A percentile compares a stretch with the other conserved stretches of the same genome.
Evolutionary conservation across 2,113 vertebrate genomes (phyloP).

Genomic region (Proteles cristata): DNA sequence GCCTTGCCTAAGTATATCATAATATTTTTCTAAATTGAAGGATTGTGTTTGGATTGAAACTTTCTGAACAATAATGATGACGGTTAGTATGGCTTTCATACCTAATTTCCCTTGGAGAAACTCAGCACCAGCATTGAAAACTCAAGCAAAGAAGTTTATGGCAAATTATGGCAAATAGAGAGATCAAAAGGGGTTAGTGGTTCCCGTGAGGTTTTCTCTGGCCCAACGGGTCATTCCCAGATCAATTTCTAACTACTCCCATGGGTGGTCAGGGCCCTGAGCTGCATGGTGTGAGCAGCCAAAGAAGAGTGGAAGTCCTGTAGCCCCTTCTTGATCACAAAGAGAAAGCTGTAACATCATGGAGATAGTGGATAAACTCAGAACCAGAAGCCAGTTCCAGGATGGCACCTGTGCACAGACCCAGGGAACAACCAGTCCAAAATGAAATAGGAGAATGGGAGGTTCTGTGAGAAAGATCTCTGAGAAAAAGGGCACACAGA

Average conservation of each 20-base stretch:
- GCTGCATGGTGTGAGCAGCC: fast-evolving
- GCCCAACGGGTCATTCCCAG: neutral
- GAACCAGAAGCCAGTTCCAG: neutral
- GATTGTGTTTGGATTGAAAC: slow-evolving; percentile 21
- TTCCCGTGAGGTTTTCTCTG: neutral
- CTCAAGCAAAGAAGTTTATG: neutral
- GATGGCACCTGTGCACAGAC: neutral
- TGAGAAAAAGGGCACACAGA: neutral
- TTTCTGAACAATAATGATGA: neutral
- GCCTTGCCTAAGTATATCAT: neutral
- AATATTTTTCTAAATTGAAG: neutral
- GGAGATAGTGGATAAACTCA: too few species aligned
- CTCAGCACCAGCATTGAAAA: neutral
- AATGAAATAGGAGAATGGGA: neutral
- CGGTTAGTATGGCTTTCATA: neutral
- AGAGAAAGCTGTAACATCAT: neutral
- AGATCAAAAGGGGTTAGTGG: neutral
- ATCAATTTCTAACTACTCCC: neutral
- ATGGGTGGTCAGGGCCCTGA: neutral
- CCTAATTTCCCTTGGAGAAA: neutral
- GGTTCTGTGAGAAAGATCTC: neutral
- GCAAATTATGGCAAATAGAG: neutral
- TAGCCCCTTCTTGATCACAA: neutral
- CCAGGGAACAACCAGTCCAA: neutral
- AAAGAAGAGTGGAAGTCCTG: neutral